phyloP scores from a whole-genome alignment of 1,140 invertebrate species.

The Rhizoglyphus robini region DNA sequence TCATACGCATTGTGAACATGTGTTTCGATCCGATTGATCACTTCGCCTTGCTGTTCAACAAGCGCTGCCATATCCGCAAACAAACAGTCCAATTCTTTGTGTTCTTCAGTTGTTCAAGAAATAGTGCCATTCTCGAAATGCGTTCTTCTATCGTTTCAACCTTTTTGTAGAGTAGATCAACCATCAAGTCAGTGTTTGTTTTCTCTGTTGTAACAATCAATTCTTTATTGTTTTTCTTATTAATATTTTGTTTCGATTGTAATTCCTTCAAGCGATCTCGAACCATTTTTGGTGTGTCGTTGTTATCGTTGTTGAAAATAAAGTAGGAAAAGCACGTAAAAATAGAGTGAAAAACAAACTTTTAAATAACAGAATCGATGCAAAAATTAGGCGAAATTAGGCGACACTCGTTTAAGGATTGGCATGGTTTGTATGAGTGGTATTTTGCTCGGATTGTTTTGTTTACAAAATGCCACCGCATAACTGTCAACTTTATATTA shows the following conservation, averaged over 20 bases:
- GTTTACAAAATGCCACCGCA: too few relatives aligned
- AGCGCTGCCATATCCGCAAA: too few relatives aligned
- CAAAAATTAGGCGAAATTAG: too few relatives aligned
- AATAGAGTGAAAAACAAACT: neutral
- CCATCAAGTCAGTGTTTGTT: slow-evolving; percentile 35
- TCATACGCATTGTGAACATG: slow-evolving; percentile 98
- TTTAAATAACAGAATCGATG: too few relatives aligned
- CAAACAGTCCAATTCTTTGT: slow-evolving; percentile 80
- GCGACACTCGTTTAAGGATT: too few relatives aligned
- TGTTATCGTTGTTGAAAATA: neutral
- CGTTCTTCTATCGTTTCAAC: slow-evolving; percentile 49
- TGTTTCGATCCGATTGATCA: slow-evolving; percentile 99
- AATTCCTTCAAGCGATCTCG: slow-evolving; percentile 7
- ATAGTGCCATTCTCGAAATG: slow-evolving; percentile 45
- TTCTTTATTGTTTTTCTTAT: slow-evolving; percentile 33
- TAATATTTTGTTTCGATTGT: slow-evolving; percentile 19
- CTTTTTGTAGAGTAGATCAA: slow-evolving; percentile 38
- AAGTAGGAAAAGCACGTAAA: neutral
- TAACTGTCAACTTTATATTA: too few relatives aligned
- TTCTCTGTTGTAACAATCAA: slow-evolving; percentile 31
- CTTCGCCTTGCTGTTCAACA: too few relatives aligned
- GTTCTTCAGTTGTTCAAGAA: slow-evolving; percentile 50
- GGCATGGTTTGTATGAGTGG: too few relatives aligned
- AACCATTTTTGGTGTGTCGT: too few relatives aligned
- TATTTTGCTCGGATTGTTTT: too few relatives aligned